phyloP scores from a whole-genome alignment of 2,888 invertebrate species.

The Glyphotaelius pellucidus region DNA sequence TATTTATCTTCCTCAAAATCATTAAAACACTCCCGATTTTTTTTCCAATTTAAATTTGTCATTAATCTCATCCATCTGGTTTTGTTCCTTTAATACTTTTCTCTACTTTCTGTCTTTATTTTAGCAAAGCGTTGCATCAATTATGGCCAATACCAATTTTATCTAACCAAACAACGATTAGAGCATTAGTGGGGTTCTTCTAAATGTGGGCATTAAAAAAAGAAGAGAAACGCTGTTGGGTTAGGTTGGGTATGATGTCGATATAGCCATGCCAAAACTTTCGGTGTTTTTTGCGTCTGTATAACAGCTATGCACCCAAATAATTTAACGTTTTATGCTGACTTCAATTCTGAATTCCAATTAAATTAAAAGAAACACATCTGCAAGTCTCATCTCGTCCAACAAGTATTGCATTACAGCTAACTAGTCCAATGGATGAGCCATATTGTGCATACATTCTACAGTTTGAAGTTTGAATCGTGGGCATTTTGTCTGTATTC shows the following conservation, averaged over 20 bases:
- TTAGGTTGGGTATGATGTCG: background rate
- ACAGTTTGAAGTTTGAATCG: background rate
- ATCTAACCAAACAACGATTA: background rate
- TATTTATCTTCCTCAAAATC: background rate
- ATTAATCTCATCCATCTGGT: background rate
- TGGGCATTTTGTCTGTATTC: background rate
- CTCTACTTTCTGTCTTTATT: background rate
- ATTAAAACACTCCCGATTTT: background rate
- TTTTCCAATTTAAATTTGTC: background rate
- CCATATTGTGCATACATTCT: constrained; percentile 4
- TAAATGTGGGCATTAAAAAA: background rate
- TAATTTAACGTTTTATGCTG: background rate
- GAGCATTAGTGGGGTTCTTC: background rate
- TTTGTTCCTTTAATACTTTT: too few species aligned
- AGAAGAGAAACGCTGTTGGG: background rate
- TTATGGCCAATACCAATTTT: background rate
- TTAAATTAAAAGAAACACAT: background rate
- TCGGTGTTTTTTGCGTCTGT: background rate
- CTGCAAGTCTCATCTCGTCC: background rate
- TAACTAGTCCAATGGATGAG: constrained; percentile 20
- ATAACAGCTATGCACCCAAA: background rate
- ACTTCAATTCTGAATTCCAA: background rate
- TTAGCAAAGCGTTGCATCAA: background rate
- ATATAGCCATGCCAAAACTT: background rate
- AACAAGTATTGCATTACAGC: background rate